Conservation (phyloP, 2,797 vertebrate genomes). For the Delichon dasypus region DNA sequence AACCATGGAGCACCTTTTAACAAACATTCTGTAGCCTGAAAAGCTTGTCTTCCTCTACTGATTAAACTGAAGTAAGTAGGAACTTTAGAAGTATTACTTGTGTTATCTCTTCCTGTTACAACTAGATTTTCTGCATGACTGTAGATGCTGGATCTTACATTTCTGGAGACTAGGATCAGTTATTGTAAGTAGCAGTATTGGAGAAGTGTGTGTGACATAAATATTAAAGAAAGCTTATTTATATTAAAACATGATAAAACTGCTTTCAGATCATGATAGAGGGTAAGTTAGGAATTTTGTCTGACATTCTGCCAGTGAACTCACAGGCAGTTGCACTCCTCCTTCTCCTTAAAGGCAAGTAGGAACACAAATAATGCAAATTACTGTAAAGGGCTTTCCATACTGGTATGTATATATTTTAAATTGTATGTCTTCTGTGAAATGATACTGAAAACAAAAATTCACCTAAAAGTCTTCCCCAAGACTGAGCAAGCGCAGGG, state of each 20-base stretch:
- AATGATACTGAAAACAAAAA: not conserved
- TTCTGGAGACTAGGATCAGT: not conserved
- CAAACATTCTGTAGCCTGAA: not conserved
- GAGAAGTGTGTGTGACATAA: not conserved
- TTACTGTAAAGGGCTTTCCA: not conserved
- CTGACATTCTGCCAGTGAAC: not conserved
- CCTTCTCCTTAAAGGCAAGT: not conserved
- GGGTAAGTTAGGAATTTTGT: not conserved
- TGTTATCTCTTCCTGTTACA: not conserved
- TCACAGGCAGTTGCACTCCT: not conserved
- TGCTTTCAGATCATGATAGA: not conserved
- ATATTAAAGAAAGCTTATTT: not conserved
- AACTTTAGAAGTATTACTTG: not conserved
- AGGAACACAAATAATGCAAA: not conserved
- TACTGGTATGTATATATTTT: not conserved
- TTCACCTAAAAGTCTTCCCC: not conserved
- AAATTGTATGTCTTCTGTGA: not conserved
- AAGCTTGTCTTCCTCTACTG: not conserved
- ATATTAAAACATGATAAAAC: not conserved
- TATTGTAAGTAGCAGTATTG: not conserved
- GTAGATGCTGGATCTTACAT: not conserved
- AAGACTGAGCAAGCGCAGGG: not conserved
- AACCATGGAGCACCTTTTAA: not conserved
- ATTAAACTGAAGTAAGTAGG: not conserved
- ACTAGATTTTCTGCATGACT: not conserved